Evolutionary conservation across 2,797 vertebrate genomes (phyloP).

Genomic region (Sciurus vulgaris): DNA sequence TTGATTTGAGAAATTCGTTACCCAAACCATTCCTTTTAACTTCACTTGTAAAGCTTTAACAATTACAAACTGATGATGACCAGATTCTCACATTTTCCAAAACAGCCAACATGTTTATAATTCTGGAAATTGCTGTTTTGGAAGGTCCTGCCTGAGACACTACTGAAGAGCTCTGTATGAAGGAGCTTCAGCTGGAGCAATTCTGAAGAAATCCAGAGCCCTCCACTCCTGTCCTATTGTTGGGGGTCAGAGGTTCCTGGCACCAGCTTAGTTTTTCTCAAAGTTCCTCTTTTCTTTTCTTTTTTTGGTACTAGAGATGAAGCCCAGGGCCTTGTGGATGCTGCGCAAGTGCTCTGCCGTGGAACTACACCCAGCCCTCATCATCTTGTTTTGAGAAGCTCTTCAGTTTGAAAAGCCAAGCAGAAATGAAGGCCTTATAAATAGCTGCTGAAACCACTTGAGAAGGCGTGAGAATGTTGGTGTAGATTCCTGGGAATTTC

Average conservation of each 20-base stretch:
- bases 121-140: constrained; percentile 75
- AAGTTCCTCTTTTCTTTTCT: not conserved
- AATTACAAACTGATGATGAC: constrained; percentile 51
- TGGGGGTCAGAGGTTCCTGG: constrained; percentile 5
- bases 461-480: not conserved
- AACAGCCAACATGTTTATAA: constrained; percentile 75
- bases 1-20: constrained; percentile 62
- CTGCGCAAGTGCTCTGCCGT: not conserved
- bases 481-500: not conserved
- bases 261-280: not conserved
- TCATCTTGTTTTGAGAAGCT: constrained; percentile 15
- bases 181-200: constrained; percentile 69
- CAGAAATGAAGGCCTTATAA: not conserved
- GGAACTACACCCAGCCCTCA: not conserved
- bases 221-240: not conserved
- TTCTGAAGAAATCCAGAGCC: constrained; percentile 81
- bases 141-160: constrained; percentile 77
- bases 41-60: constrained; percentile 65
- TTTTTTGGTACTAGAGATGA: not conserved
- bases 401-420: constrained; percentile 1
- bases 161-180: constrained; percentile 63
- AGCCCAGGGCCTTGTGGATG: not conserved
- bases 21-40: constrained; percentile 64
- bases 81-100: constrained; percentile 79
- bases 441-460: not conserved